Base-by-base conservation (phyloP, 2,888 invertebrate species). In the Malthinus seriepunctatus region DNA sequence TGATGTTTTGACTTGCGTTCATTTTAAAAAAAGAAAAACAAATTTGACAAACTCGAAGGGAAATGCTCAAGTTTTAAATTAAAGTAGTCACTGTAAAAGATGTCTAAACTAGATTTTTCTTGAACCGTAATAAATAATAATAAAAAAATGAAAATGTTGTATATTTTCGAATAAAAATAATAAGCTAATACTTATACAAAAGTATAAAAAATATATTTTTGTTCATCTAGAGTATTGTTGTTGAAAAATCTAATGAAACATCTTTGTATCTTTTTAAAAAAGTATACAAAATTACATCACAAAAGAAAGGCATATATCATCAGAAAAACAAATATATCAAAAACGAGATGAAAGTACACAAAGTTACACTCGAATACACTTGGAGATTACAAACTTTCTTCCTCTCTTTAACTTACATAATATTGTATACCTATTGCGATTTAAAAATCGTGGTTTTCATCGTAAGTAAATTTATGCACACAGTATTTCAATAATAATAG, bases 281-380 rank as follows among this genome's bases (percentile, higher is more conserved):
- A 35, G 45, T 52, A 52, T 11, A 33, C 33, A 32, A 32, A 55
- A 44, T 49, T 42, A 39, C 34, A 54, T 48, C 42, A 55, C 55
- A 49, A 50, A 56, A 44, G 38, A 32, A 31, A 50, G 23, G 32
- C 35, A 38, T 38, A 52, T 47, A 57, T 57, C 51, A 47, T 51
- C 48, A 57, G 51, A 48, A 57, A 52, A 42, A 42, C 48, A 52
- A 60, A 55, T 53, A 56, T 42, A 52, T 60, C 32, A 56, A 47
- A 59, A 44, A 56, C 45, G 48, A 60, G 52, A 56, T 49, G 52
- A 52, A 55, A 55, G 51, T 54, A 38, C 38, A 46, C 50, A 39
- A 35, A 46, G 50, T 48, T 53, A 53, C 45, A 53, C 52, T 53
- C 37, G 38, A 59, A 59, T 54, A 47, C 9, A 59, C 54, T 49